A percentile compares a stretch with the other conserved stretches of the same genome.
These are phyloP conservation scores for Peromyscus maniculatus DNA, from an alignment of 2,113 vertebrate species.

Conservation along the genomic window DNA sequence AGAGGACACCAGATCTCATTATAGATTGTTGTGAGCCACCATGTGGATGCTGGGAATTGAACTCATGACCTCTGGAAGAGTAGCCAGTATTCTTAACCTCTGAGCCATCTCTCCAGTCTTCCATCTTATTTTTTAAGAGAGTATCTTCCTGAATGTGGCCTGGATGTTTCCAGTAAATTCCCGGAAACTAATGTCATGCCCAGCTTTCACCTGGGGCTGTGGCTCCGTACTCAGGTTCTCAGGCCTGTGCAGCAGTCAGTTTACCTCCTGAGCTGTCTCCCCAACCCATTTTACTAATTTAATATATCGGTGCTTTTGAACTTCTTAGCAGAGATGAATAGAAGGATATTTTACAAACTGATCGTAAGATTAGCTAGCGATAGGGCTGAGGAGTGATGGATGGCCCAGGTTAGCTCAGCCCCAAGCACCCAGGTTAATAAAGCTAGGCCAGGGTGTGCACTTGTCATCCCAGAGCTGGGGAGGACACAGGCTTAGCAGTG, in stretches of 20 bases:
- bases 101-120: no score
- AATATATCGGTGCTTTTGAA: not conserved
- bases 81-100: no score
- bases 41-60: no score
- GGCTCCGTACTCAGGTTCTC: not conserved
- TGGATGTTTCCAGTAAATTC: not conserved
- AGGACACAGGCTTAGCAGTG: not conserved
- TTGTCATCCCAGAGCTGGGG: not conserved
- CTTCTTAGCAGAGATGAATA: not conserved
- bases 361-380: not conserved
- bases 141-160: not conserved
- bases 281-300: not conserved
- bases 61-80: no score
- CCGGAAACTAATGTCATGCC: not conserved
- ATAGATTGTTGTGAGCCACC: no score
- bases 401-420: not conserved
- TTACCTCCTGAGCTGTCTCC: not conserved
- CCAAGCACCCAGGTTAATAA: not conserved
- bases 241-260: not conserved
- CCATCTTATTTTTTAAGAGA: not conserved
- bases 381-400: not conserved
- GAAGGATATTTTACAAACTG: not conserved
- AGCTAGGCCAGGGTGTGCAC: not conserved
- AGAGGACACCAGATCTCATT: no score
- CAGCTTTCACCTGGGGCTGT: not conserved